phyloP scores from a whole-genome alignment of 2,113 vertebrate species.

The Hassar affinis region DNA sequence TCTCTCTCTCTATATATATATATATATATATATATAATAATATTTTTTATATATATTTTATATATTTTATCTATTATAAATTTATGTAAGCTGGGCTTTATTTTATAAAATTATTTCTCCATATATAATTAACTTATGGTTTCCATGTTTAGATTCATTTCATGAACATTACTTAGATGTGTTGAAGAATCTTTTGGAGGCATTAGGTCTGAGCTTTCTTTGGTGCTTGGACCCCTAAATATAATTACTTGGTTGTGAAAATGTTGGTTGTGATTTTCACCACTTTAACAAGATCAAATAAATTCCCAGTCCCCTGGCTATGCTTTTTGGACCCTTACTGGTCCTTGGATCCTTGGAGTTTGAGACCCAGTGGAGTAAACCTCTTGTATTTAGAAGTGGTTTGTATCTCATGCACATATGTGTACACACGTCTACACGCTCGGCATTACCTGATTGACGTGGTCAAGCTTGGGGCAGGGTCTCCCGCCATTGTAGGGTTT shows the following conservation, averaged over 20 bases:
- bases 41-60: too few relatives aligned
- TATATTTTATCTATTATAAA: too few relatives aligned
- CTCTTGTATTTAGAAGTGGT: not conserved
- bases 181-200: too few relatives aligned
- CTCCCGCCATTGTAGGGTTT: constrained; percentile 95
- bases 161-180: too few relatives aligned
- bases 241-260: not conserved
- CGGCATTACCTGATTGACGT: constrained; percentile 86
- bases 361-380: not conserved
- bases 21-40: too few relatives aligned
- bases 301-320: not conserved
- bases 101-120: too few relatives aligned
- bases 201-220: not conserved
- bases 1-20: too few relatives aligned
- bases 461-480: constrained; percentile 95
- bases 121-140: too few relatives aligned
- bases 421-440: not conserved
- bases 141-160: too few relatives aligned
- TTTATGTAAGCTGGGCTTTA: too few relatives aligned
- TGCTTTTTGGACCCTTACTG: not conserved
- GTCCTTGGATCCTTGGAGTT: not conserved
- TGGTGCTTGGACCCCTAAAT: not conserved
- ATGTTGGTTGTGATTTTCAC: not conserved
- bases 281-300: not conserved
- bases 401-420: not conserved